Percentiles rank a stretch among this genome's conserved stretches.
Conservation (phyloP, 2,113 vertebrate species). For the Candoia aspera region DNA sequence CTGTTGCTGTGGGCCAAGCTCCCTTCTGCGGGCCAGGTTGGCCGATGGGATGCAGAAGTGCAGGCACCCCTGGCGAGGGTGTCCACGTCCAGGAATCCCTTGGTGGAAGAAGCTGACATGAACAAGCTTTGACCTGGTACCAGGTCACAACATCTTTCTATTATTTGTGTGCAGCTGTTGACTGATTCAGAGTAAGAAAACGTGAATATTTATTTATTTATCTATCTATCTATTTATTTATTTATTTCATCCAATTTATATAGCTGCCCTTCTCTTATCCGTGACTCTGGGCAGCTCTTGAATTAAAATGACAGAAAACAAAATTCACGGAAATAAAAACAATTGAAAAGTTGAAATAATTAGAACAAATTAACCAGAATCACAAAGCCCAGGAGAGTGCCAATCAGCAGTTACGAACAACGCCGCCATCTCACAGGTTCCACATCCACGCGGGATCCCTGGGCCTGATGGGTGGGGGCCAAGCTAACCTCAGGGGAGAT, state of each 20-base stretch:
- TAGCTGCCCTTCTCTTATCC: background rate
- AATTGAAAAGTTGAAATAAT: background rate
- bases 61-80: background rate
- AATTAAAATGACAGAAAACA: background rate
- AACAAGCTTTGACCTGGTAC: background rate
- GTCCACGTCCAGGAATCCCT: background rate
- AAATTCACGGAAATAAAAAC: background rate
- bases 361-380: background rate
- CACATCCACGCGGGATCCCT: rapidly evolving
- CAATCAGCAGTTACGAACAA: background rate
- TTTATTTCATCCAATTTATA: background rate
- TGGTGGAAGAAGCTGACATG: background rate
- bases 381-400: background rate
- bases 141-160: background rate
- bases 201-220: background rate
- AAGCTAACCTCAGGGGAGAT: background rate
- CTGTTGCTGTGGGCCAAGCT: background rate
- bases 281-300: background rate
- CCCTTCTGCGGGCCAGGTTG: background rate
- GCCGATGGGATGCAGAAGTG: background rate
- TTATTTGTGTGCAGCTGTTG: background rate
- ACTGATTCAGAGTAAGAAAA: background rate
- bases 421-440: background rate
- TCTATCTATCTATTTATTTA: background rate
- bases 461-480: background rate